These are phyloP conservation scores for Sebastes itinus DNA, from an alignment of 2,797 vertebrate species.

Conservation along the genomic window DNA sequence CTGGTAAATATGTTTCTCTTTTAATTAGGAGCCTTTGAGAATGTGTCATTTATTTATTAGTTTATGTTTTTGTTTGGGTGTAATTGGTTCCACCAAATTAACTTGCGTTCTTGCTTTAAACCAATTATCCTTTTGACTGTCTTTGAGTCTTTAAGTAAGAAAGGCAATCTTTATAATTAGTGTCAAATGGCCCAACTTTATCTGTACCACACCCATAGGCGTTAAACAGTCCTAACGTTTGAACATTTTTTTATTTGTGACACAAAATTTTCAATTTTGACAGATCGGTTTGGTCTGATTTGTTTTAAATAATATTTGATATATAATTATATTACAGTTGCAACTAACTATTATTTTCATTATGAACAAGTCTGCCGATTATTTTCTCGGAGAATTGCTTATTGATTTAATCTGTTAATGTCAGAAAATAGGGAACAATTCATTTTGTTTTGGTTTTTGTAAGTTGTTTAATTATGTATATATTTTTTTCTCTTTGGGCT, in stretches of 20 bases:
- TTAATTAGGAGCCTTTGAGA: neutral
- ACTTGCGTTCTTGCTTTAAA: neutral
- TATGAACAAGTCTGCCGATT: neutral
- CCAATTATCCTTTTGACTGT: neutral
- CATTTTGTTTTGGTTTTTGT: neutral
- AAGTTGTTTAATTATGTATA: too few species aligned
- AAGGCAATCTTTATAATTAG: neutral
- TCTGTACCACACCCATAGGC: conserved; percentile 22
- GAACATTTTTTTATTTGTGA: neutral
- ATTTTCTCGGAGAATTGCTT: neutral
- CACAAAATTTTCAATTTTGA: neutral
- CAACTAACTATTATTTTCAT: neutral
- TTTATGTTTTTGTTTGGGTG: neutral
- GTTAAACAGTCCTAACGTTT: neutral
- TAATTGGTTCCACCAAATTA: neutral
- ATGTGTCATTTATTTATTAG: neutral
- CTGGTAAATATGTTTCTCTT: neutral
- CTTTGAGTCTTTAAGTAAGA: neutral
- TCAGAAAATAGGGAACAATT: neutral
- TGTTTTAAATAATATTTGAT: neutral
- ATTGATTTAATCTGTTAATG: neutral
- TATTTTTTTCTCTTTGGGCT: neutral
- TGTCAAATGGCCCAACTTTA: neutral
- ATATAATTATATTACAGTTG: neutral
- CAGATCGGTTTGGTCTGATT: neutral